These are phyloP conservation scores for Dynastes tityus DNA, from an alignment of 2,888 invertebrate species.

Conservation along the genomic window DNA sequence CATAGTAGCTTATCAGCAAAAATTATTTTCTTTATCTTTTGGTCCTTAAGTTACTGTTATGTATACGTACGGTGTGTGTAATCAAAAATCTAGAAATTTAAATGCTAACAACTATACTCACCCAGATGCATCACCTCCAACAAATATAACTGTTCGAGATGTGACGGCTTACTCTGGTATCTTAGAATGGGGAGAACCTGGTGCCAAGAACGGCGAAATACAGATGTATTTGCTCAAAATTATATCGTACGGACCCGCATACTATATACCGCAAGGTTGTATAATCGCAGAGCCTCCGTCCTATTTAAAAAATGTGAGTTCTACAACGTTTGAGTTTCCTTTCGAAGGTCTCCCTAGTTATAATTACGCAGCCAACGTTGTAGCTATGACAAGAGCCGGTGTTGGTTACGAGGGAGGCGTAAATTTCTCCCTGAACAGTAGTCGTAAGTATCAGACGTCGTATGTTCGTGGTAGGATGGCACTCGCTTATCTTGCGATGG, in stretches of 20 bases:
- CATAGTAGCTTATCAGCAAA: neutral
- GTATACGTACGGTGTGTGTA: neutral
- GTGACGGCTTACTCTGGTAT: neutral
- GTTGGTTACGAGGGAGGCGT: slow-evolving; percentile 29
- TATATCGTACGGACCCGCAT: slow-evolving; percentile 29
- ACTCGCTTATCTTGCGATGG: too few relatives aligned
- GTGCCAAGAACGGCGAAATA: slow-evolving; percentile 50
- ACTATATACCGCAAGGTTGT: slow-evolving; percentile 51
- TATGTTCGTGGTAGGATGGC: neutral
- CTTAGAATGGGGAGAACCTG: slow-evolving; percentile 14
- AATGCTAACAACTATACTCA: neutral
- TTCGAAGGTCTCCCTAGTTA: slow-evolving; percentile 45
- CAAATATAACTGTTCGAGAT: neutral
- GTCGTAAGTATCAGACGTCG: neutral
- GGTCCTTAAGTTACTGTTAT: neutral
- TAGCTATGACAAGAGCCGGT: slow-evolving; percentile 49
- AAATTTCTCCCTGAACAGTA: neutral
- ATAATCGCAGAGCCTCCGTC: neutral
- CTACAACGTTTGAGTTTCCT: slow-evolving; percentile 44
- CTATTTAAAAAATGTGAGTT: neutral
- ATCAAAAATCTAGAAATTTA: neutral
- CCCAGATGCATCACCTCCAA: slow-evolving; percentile 26
- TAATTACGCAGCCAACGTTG: slow-evolving; percentile 44
- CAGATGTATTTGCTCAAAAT: slow-evolving; percentile 47
- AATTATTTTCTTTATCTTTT: slow-evolving; percentile 31